Base-by-base conservation (phyloP, 2,113 vertebrate genomes). In the Anarhynchus alexandrinus region DNA sequence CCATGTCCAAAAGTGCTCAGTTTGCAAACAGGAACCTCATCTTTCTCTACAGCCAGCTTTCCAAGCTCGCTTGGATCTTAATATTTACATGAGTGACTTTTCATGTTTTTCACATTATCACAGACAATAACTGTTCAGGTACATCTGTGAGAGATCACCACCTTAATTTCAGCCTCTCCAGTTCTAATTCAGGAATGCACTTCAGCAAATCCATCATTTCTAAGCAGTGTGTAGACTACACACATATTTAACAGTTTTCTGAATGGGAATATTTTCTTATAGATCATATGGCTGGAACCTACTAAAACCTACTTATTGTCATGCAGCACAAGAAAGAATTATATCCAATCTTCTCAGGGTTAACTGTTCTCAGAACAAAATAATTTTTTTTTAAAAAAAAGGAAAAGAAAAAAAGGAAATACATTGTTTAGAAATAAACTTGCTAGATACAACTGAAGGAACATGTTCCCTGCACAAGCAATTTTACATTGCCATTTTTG, bases 171-270 rank as follows among this genome's bases (percentile, higher is more conserved):
- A 38, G 3, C 32, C 38, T 88, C 66, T 88, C 43, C 25, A 3
- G 22, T 90, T 82, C 57, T 73, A 77, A 58, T 45, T 69, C 79
- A 88, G 82, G 76, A 90, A 81, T 66, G 64, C 38, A 55, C 47
- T 94, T 61, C 85, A 90, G 49, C 58, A 88, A 90, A 95, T 93
- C 82, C 79, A 86, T 92, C 64, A 83, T 62, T 81, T 73, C 45
- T 55, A 77, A 86, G 36, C 42, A 5, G 2, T 12, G 15, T 34
- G 57, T 21, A 74, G 59, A 52, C 43, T 76, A 47, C 67, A 78
- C 55, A n/a, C 32, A 64, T 62, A 55, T n/a, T 43, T 77, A 78
- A n/a, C 15, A 15, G 8, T 58, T 90, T 94, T 93, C 64, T 96
- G 92, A 84, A 90, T n/a, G 38, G 29, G 42, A 83, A 55, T 71